Conservation (phyloP, 2,797 vertebrate species). For the Glyptemys insculpta region DNA sequence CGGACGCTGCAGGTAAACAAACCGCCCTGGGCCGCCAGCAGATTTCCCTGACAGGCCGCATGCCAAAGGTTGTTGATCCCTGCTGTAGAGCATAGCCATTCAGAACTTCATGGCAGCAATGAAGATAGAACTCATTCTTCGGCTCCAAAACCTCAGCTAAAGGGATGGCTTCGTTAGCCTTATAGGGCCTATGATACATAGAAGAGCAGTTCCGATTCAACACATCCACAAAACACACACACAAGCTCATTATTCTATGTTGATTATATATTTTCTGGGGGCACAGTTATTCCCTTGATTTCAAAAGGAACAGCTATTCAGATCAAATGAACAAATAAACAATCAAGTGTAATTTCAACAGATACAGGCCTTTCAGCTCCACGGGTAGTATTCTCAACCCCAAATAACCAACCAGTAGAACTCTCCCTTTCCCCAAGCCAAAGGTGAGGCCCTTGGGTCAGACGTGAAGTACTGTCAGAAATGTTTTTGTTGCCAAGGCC, state of each 20-base stretch:
- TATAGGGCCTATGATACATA: not conserved
- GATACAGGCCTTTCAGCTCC: not conserved
- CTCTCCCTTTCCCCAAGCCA: not conserved
- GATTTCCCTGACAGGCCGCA: too few species aligned
- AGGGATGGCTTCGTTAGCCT: not conserved
- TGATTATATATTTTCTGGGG: constrained; percentile 33
- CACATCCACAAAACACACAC: not conserved
- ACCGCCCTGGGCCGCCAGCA: too few species aligned
- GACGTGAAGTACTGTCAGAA: not conserved
- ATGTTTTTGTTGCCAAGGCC: not conserved
- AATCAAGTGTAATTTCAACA: not conserved
- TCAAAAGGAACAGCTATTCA: constrained; percentile 15
- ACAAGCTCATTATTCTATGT: not conserved
- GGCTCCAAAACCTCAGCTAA: not conserved
- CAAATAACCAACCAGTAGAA: not conserved
- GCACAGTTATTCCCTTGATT: constrained; percentile 29
- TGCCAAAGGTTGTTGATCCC: too few species aligned
- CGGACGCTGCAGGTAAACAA: too few species aligned
- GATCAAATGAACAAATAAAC: constrained; percentile 27
- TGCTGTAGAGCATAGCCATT: not conserved
- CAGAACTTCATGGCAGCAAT: not conserved
- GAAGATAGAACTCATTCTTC: not conserved
- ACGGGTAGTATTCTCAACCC: not conserved
- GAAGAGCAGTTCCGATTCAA: not conserved
- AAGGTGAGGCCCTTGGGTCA: not conserved